phyloP scores from a whole-genome alignment of 2,888 invertebrate genomes.

The Mythimna loreyi region DNA sequence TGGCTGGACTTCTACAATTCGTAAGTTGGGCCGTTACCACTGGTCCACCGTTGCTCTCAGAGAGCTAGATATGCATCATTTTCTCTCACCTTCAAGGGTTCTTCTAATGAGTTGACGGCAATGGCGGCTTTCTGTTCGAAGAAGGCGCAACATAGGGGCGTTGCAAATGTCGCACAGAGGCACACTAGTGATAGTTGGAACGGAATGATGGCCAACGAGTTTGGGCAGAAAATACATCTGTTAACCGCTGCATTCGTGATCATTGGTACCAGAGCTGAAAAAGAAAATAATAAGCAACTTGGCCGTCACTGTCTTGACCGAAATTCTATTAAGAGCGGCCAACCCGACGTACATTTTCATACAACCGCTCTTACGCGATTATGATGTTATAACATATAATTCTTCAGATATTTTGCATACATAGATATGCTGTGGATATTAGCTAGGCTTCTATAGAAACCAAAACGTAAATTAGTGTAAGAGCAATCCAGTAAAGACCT shows the following conservation, averaged over 20 bases:
- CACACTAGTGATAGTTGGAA: constrained; percentile 9
- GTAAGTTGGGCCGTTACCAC: no score
- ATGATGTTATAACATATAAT: no score
- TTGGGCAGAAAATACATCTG: constrained; percentile 5
- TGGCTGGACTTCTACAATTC: no score
- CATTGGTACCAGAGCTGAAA: constrained; percentile 7
- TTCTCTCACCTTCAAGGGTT: constrained; percentile 2
- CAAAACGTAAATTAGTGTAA: no score
- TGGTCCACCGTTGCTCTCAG: no score
- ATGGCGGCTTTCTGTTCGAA: constrained; percentile 1
- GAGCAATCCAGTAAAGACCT: no score
- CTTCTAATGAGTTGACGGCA: not conserved
- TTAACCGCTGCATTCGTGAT: not conserved
- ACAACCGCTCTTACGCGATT: no score
- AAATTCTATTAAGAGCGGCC: not conserved
- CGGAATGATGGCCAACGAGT: not conserved
- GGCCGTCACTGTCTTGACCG: not conserved
- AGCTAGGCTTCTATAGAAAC: no score
- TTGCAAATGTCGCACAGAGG: not conserved
- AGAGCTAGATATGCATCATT: not conserved
- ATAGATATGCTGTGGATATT: no score
- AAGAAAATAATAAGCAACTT: not conserved
- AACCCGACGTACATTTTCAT: no score
- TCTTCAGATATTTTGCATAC: no score
- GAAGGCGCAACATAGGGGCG: constrained; percentile 7